These are phyloP conservation scores for Perccottus glenii DNA, from an alignment of 2,113 vertebrate genomes.

Conservation along the genomic window DNA sequence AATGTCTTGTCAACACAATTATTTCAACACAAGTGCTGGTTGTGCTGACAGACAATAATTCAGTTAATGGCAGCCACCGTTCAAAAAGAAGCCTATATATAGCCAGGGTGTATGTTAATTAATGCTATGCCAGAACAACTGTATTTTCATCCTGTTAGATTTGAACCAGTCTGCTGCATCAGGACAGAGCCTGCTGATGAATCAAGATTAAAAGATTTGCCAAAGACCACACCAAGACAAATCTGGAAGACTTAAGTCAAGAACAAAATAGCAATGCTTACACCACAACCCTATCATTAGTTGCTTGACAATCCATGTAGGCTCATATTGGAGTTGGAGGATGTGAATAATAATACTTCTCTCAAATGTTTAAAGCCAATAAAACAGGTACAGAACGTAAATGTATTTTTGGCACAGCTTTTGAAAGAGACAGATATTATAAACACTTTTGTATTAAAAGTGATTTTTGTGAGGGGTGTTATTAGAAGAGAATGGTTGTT, in stretches of 20 bases:
- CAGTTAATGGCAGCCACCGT: constrained; percentile 70
- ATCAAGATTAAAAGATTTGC: constrained; percentile 10
- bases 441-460: too few species aligned
- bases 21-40: constrained; percentile 73
- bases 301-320: too few species aligned
- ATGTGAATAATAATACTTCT: too few species aligned
- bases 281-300: too few species aligned
- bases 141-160: constrained; percentile 53
- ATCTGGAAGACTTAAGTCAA: not conserved
- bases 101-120: constrained; percentile 67
- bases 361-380: too few species aligned
- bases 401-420: too few species aligned
- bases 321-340: too few species aligned
- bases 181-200: constrained; percentile 24
- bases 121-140: constrained; percentile 50
- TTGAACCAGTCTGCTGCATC: constrained; percentile 42
- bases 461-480: too few species aligned
- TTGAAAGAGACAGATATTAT: too few species aligned
- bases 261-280: not conserved
- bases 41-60: constrained; percentile 72
- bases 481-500: too few species aligned
- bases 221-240: not conserved
- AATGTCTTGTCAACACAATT: constrained; percentile 74
- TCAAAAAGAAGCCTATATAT: constrained; percentile 66
- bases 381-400: too few species aligned